Conservation (phyloP, 2,113 vertebrate genomes). For the Syngnathus floridae region DNA sequence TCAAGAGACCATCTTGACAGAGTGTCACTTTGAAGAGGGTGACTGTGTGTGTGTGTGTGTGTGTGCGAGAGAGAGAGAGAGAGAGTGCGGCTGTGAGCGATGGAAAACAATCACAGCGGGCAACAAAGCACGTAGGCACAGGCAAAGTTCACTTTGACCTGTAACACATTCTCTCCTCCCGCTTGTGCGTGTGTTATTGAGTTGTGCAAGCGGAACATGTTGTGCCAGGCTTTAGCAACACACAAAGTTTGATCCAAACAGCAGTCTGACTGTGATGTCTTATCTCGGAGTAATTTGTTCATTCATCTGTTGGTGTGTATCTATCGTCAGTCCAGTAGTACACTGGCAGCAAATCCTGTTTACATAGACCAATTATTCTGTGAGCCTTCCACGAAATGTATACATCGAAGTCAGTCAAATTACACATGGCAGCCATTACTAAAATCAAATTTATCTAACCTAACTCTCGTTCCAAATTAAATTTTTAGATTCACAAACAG, state of each 20-base stretch:
- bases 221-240: slow-evolving; percentile 47
- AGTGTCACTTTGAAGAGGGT: slow-evolving; percentile 1
- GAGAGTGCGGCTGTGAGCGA: not conserved
- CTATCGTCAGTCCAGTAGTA: not conserved
- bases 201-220: slow-evolving; percentile 56
- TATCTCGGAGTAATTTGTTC: slow-evolving; percentile 2
- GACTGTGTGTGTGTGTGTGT: slow-evolving; percentile 17
- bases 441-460: not conserved
- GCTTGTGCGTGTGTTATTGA: slow-evolving; percentile 16
- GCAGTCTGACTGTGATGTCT: slow-evolving; percentile 33
- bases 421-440: not conserved
- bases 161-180: slow-evolving; percentile 46
- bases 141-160: slow-evolving; percentile 61
- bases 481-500: too few relatives aligned
- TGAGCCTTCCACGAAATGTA: too few relatives aligned
- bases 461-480: not conserved
- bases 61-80: not conserved
- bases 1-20: not conserved
- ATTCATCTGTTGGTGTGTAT: not conserved
- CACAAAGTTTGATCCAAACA: slow-evolving; percentile 53
- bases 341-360: not conserved
- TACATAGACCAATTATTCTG: too few relatives aligned
- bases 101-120: slow-evolving; percentile 36
- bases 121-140: slow-evolving; percentile 35
- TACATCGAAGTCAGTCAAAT: not conserved